Evolutionary conservation across 2,797 vertebrate species (phyloP), one percentile per base, ranked within the genome.

Genomic region (Chanos chanos): DNA sequence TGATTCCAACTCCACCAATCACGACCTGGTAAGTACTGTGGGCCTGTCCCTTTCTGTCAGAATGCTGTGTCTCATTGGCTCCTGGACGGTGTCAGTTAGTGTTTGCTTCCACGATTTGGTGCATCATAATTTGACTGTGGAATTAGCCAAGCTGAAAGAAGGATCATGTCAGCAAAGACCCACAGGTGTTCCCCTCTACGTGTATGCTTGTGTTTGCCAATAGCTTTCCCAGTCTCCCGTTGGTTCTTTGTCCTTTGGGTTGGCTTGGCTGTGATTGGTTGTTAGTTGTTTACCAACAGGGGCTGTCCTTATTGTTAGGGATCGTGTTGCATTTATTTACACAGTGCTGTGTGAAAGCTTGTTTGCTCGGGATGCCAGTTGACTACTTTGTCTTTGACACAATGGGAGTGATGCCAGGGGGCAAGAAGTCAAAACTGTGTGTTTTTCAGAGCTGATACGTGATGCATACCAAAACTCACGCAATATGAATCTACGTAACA

Each of bases 1-100:
- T 71, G 96, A 99, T 91, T 99, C 95, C 85, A 99, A 98, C 86
- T 95, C 92, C 85, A 96, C 93, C 79, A 99, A 98, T 89, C 95
- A 97, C 83, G 95, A 99, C 83, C 94, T 99, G 94, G 96, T 98
- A 87, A 96, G 96, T 94, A 78, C 28, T 34, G 16, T 10, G 3
- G 27, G 18, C 5, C 12, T 12, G 10, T 45, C 27, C 27, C 19
- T 31, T 19, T 59, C 4, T 43, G 6, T 7, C 43, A 36, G 7
- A 18, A 68, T 7, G 13, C 9, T 16, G 6, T 12, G 19, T 49
- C 48, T 50, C 30, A 41, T 48, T 49, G 43, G 30, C 30, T 61
- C 33, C 19, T 7, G 49, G 4, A 15, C 48, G 45, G 57, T 49
- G 41, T 28, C 30, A 9, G 36, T 28, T 15, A 47, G 36, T 45